Conservation (phyloP, 2,113 vertebrate genomes). For the Alligator sinensis region DNA sequence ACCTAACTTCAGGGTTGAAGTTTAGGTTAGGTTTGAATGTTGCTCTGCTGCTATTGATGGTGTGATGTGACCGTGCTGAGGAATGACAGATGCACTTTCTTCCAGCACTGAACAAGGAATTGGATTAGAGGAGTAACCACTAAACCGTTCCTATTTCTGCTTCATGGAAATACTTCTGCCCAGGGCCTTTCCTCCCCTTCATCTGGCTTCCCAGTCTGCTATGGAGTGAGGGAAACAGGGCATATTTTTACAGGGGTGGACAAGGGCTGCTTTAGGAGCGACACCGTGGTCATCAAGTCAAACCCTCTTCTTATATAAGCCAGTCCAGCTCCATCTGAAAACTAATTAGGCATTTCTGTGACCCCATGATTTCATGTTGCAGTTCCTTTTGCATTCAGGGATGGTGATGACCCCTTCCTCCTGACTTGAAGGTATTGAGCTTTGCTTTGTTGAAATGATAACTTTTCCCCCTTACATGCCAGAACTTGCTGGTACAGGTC, state of each 20-base stretch:
- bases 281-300: too few relatives aligned
- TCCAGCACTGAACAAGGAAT: not conserved
- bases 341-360: too few relatives aligned
- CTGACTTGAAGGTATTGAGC: too few relatives aligned
- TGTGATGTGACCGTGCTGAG: not conserved
- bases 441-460: too few relatives aligned
- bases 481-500: not conserved
- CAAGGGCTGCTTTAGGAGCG: not conserved
- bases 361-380: too few relatives aligned
- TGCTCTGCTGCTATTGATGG: not conserved
- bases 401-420: too few relatives aligned
- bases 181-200: not conserved
- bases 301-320: too few relatives aligned
- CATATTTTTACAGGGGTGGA: not conserved
- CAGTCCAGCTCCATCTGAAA: too few relatives aligned
- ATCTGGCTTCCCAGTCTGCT: not conserved
- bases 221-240: not conserved
- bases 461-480: not conserved
- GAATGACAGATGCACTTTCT: not conserved
- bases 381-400: too few relatives aligned
- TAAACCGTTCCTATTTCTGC: not conserved
- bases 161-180: not conserved
- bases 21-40: not conserved
- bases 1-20: too few relatives aligned
- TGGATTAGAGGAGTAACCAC: not conserved